phyloP scores from a whole-genome alignment of 2,888 invertebrate species.

The Platycheirus rosarum region DNA sequence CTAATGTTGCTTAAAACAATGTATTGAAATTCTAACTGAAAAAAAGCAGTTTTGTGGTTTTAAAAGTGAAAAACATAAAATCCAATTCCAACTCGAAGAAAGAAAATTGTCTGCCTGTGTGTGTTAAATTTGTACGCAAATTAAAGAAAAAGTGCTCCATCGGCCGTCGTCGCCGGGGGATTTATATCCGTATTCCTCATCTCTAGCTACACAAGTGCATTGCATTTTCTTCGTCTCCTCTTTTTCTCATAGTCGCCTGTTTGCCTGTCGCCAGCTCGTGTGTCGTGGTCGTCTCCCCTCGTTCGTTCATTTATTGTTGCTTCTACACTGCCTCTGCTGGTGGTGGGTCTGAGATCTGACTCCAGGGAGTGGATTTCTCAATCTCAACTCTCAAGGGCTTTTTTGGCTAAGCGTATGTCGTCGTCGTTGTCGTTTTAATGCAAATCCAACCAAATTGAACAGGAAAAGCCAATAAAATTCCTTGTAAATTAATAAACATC shows the following conservation, averaged over 20 bases:
- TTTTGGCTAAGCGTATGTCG: slow-evolving; percentile 62
- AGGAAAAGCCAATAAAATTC: slow-evolving; percentile 12
- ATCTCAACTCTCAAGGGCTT: slow-evolving; percentile 71
- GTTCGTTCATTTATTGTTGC: slow-evolving; percentile 44
- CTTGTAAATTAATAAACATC: too few species aligned
- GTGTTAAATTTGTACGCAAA: slow-evolving; percentile 52
- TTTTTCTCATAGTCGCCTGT: slow-evolving; percentile 14
- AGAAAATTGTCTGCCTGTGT: slow-evolving; percentile 20
- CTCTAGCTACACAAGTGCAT: slow-evolving; percentile 70
- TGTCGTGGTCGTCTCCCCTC: slow-evolving; percentile 4
- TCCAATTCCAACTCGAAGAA: not conserved
- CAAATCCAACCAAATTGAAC: slow-evolving; percentile 3
- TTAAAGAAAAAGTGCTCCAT: slow-evolving; percentile 80
- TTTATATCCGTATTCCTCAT: slow-evolving; percentile 62
- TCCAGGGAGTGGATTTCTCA: slow-evolving; percentile 70
- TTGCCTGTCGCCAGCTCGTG: not conserved
- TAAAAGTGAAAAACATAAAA: slow-evolving; percentile 38
- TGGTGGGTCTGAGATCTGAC: slow-evolving; percentile 42
- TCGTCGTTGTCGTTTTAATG: slow-evolving; percentile 15
- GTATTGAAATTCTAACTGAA: not conserved
- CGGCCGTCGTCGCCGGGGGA: slow-evolving; percentile 66
- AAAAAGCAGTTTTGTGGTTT: not conserved
- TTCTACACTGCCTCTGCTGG: slow-evolving; percentile 4
- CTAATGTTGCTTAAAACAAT: slow-evolving; percentile 6
- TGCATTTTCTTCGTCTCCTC: slow-evolving; percentile 56